These are phyloP conservation scores for Cyrtorhinus lividipennis DNA, from an alignment of 1,140 invertebrate genomes.

Conservation along the genomic window DNA sequence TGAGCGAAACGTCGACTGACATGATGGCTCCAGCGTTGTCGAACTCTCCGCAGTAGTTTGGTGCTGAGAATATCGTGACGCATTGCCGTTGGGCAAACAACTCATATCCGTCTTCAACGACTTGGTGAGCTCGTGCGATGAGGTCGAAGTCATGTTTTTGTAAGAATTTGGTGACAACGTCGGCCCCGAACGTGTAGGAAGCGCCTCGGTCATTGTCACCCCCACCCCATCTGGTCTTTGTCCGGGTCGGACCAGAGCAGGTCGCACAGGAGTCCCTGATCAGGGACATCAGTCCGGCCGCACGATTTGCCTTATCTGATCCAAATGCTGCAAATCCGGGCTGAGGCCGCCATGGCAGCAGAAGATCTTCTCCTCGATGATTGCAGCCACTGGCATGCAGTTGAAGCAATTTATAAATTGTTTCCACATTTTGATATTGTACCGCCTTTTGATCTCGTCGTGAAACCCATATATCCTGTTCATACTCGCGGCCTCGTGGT, in stretches of 20 bases:
- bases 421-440: constrained; percentile 96
- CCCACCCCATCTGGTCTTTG: constrained; percentile 50
- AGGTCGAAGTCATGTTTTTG: constrained; percentile 63
- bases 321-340: constrained; percentile 41
- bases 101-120: constrained; percentile 53
- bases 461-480: constrained; percentile 79
- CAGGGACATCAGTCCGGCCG: constrained; percentile 52
- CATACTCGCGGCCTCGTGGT: constrained; percentile 75
- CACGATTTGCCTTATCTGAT: constrained; percentile 49
- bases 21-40: constrained; percentile 61
- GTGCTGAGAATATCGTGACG: constrained; percentile 55
- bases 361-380: constrained; percentile 44
- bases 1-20: constrained; percentile 68
- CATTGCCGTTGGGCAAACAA: constrained; percentile 58
- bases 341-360: constrained; percentile 46
- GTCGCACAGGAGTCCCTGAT: constrained; percentile 55
- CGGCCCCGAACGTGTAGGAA: constrained; percentile 54
- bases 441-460: constrained; percentile 68
- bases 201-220: constrained; percentile 60
- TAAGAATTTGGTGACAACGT: constrained; percentile 56
- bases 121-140: constrained; percentile 65
- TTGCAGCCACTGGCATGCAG: constrained; percentile 25
- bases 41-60: constrained; percentile 43
- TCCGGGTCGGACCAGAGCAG: constrained; percentile 74
- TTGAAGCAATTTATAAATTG: constrained; percentile 35